These are phyloP conservation scores for Lamellibrachia satsuma DNA, from an alignment of 2,888 invertebrate species.

Conservation along the genomic window DNA sequence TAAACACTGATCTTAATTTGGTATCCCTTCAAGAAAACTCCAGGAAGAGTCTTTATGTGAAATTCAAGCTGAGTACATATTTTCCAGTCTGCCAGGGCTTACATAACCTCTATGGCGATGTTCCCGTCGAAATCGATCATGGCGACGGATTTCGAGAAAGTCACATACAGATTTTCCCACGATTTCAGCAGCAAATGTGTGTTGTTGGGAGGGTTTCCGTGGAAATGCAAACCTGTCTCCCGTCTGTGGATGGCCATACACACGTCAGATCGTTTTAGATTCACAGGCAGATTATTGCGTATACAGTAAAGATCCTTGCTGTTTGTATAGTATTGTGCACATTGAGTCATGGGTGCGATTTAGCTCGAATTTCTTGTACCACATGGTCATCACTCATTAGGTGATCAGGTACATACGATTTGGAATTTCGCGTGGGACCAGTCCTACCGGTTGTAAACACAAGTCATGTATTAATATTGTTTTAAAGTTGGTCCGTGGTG, in stretches of 20 bases:
- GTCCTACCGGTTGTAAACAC: neutral
- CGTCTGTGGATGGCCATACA: slow-evolving; percentile 18
- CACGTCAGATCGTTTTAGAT: neutral
- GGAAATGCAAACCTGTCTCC: slow-evolving; percentile 18
- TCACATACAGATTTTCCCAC: slow-evolving; percentile 29
- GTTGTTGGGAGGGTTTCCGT: slow-evolving; percentile 20
- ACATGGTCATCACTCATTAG: neutral
- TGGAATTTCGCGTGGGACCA: slow-evolving; percentile 29
- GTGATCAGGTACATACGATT: slow-evolving; percentile 22
- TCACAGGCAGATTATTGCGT: slow-evolving; percentile 21
- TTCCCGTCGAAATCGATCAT: slow-evolving; percentile 29
- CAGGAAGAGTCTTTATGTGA: too few relatives aligned
- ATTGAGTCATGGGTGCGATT: slow-evolving; percentile 6
- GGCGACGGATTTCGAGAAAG: slow-evolving; percentile 17
- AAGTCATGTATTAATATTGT: neutral
- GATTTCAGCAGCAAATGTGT: slow-evolving; percentile 14
- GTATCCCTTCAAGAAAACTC: too few relatives aligned
- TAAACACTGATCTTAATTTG: too few relatives aligned
- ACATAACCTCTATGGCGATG: neutral
- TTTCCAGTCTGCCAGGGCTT: too few relatives aligned
- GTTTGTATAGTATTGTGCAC: slow-evolving; percentile 27
- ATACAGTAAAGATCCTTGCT: slow-evolving; percentile 17
- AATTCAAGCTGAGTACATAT: too few relatives aligned
- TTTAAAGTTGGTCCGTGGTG: too few relatives aligned
- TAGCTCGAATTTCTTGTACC: slow-evolving; percentile 17